Base-by-base conservation (phyloP, 1,140 invertebrate species). In the Stegodyphus mimosarum region DNA sequence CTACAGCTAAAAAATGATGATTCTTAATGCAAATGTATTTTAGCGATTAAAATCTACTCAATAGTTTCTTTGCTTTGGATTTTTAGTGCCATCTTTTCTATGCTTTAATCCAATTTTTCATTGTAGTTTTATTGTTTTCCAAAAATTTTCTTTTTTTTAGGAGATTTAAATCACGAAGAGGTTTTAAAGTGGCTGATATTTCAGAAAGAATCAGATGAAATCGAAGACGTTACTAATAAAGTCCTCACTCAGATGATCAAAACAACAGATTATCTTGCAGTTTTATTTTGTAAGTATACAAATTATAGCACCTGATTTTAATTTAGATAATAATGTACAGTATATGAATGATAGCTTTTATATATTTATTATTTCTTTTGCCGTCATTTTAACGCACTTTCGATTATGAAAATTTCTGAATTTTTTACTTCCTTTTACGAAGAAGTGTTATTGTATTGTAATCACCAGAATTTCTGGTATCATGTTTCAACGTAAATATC, bases 121-220 rank as follows among this genome's bases (percentile, higher is more conserved):
- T 60, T 9, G 55, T 60, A 15, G 9, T 10, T 60, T 9, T 60
- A 60, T 60, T 60, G 9, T 10, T 60, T 60, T 60, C 55, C 5
- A 1, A 33, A 1, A 33, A 10, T 60, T 15, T 15, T 60, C 2
- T 60, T 83, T 87, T 87, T 91, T 92, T 51, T 89, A 97, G 96
- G 95, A 90, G 96, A 98, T 92, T 90, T 98, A 83, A 96, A 94
- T 83, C 94, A 93, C 88, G 96, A 98, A 91, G 95, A 97, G 90
- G 96, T 98, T 7, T 91, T 98, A 88, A 95, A 98, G 90, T 98
- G 96, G 96, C 91, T 98, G 88, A 95, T 97, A 77, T 94, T 97
- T 76, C 96, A 97, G 89, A 96, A 97, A 90, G 96, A 87, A 53
- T 75, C 96, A 89, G 96, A 97, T 89, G 94, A 97, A 72, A 97